These are phyloP conservation scores for Chrysopa pallens DNA, from an alignment of 1,140 invertebrate genomes.

Conservation along the genomic window DNA sequence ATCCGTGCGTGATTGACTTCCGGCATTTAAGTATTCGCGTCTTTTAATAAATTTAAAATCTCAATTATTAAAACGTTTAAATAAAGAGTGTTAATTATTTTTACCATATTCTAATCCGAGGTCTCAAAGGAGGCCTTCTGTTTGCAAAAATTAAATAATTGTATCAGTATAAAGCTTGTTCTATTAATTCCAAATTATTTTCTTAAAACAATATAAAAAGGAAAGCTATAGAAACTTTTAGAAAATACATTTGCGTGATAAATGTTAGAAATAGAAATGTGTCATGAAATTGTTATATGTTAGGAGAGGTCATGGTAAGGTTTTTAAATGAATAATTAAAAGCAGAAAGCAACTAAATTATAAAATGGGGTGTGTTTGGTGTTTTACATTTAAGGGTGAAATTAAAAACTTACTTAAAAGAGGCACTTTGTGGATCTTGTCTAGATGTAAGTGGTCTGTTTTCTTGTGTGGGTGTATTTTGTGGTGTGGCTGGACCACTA, in stretches of 20 bases:
- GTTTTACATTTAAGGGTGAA: conserved; percentile 8
- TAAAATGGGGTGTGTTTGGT: conserved; percentile 8
- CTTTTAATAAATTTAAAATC: too few species aligned
- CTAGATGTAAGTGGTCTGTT: conserved; percentile 45
- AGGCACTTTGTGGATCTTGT: conserved; percentile 41
- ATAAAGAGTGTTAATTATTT: too few species aligned
- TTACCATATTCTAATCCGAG: conserved; percentile 85
- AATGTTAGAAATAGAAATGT: too few species aligned
- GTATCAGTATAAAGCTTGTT: conserved; percentile 7
- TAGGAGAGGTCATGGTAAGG: too few species aligned
- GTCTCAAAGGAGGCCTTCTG: conserved; percentile 68
- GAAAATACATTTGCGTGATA: too few species aligned
- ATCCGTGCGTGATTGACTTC: too few species aligned
- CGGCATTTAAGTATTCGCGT: too few species aligned
- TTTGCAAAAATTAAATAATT: conserved; percentile 10
- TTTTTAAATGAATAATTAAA: too few species aligned
- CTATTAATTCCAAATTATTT: neutral
- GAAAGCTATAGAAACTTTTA: too few species aligned
- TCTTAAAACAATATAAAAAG: conserved; percentile 20
- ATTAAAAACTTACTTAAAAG: conserved; percentile 31
- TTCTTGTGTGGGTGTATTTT: conserved; percentile 61
- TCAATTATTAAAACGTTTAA: too few species aligned
- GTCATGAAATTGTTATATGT: too few species aligned
- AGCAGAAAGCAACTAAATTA: too few species aligned
- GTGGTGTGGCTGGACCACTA: conserved; percentile 37